phyloP scores from a whole-genome alignment of 1,140 invertebrate genomes.

The Pseudomyrmex flavicornis region DNA sequence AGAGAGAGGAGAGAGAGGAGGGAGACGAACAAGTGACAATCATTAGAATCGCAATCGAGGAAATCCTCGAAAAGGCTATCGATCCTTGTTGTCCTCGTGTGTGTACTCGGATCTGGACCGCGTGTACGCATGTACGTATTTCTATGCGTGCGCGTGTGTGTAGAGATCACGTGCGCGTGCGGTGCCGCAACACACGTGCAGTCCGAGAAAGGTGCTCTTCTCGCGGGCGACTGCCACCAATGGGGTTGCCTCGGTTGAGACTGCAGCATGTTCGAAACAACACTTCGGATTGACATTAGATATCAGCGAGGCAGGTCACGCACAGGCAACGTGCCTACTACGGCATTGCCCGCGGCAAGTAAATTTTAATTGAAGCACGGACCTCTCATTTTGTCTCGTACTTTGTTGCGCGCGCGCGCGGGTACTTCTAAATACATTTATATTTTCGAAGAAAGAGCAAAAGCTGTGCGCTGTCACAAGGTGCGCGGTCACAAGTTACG shows the following conservation, averaged over 20 bases:
- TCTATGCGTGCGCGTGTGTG: slow-evolving; percentile 25
- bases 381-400: slow-evolving; percentile 50
- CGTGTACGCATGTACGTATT: slow-evolving; percentile 4
- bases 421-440: not conserved
- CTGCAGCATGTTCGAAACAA: slow-evolving; percentile 62
- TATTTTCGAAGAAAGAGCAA: slow-evolving; percentile 5
- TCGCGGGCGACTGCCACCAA: slow-evolving; percentile 15
- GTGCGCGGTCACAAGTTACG: no score
- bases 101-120: not conserved
- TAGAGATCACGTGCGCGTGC: slow-evolving; percentile 61
- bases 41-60: slow-evolving; percentile 71
- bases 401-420: slow-evolving; percentile 38
- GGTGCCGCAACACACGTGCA: slow-evolving; percentile 37
- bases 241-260: slow-evolving; percentile 14
- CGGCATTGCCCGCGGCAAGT: slow-evolving; percentile 21
- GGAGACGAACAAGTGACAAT: slow-evolving; percentile 67
- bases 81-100: slow-evolving; percentile 35
- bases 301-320: slow-evolving; percentile 66
- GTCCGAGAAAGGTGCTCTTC: slow-evolving; percentile 17
- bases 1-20: not conserved
- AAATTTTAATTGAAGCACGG: slow-evolving; percentile 69
- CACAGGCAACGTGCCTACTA: slow-evolving; percentile 54
- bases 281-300: slow-evolving; percentile 68
- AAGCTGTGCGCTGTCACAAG: not conserved
- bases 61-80: slow-evolving; percentile 70